phyloP scores from a whole-genome alignment of 2,113 vertebrate species.

The Lasiurus borealis region DNA sequence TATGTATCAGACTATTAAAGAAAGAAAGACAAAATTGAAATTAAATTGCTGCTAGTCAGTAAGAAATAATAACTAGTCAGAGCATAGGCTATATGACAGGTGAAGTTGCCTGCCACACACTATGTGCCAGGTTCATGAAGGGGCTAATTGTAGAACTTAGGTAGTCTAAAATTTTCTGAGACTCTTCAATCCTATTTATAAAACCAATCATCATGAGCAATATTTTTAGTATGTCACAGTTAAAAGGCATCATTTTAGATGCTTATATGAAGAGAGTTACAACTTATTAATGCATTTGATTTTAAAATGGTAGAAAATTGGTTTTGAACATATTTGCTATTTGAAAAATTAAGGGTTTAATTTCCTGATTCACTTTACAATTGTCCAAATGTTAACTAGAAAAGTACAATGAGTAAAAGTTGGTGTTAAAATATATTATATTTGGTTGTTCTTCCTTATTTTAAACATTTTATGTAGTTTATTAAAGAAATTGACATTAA shows the following conservation, averaged over 20 bases:
- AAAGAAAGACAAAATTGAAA: conserved; percentile 72
- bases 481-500: conserved; percentile 13
- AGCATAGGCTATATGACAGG: background rate
- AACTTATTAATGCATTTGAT: conserved; percentile 7
- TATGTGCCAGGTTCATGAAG: background rate
- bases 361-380: conserved; percentile 30
- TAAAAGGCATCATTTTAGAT: conserved; percentile 23
- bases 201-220: background rate
- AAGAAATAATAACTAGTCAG: background rate
- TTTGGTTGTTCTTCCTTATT: background rate
- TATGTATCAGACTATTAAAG: conserved; percentile 95
- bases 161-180: background rate
- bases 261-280: background rate
- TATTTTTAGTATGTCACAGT: background rate
- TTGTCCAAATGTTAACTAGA: conserved; percentile 19
- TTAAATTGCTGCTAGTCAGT: background rate
- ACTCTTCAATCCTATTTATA: background rate
- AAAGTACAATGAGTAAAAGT: background rate
- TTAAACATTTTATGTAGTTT: background rate
- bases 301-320: conserved; percentile 20
- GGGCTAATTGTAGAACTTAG: background rate
- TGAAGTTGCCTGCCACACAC: background rate
- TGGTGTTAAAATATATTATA: conserved; percentile 45
- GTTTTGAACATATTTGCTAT: background rate
- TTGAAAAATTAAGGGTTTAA: conserved; percentile 35